Evolutionary conservation across 2,888 invertebrate genomes (phyloP).

Genomic region (Folsomia candida): DNA sequence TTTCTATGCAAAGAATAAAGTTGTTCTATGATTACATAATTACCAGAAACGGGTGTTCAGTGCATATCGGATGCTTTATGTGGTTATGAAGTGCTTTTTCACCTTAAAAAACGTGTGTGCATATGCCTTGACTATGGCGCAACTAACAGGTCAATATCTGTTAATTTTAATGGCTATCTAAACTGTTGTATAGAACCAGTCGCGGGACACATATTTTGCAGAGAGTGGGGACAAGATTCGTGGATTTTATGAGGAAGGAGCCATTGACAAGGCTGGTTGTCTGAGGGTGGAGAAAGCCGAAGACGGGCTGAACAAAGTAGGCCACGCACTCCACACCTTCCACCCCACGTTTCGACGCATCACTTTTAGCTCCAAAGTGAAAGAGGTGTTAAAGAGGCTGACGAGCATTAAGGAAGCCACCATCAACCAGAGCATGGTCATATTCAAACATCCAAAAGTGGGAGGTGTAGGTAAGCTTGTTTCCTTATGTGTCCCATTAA

Average conservation of each 20-base stretch:
- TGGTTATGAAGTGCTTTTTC: too few relatives aligned
- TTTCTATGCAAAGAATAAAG: too few relatives aligned
- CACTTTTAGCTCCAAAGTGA: conserved; percentile 80
- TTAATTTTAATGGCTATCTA: too few relatives aligned
- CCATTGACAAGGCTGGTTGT: conserved; percentile 72
- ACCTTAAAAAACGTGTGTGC: too few relatives aligned
- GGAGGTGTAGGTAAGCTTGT: conserved; percentile 80
- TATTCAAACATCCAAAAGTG: conserved; percentile 89
- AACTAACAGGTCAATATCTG: too few relatives aligned
- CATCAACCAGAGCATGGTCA: conserved; percentile 94
- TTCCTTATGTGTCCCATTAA: too few relatives aligned
- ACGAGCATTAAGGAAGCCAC: conserved; percentile 71
- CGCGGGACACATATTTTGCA: conserved; percentile 75
- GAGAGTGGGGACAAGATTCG: conserved; percentile 89
- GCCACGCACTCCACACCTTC: conserved; percentile 80
- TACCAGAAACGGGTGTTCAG: too few relatives aligned
- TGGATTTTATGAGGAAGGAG: conserved; percentile 84
- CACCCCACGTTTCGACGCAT: conserved; percentile 76
- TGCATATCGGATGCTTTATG: too few relatives aligned
- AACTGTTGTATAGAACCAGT: conserved; percentile 68
- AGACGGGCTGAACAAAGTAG: conserved; percentile 75
- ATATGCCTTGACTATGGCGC: too few relatives aligned
- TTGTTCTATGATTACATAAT: too few relatives aligned
- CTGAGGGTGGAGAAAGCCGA: conserved; percentile 65
- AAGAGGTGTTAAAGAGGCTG: conserved; percentile 70